phyloP scores from a whole-genome alignment of 2,888 invertebrate genomes.

The Ceraclea dissimilis region DNA sequence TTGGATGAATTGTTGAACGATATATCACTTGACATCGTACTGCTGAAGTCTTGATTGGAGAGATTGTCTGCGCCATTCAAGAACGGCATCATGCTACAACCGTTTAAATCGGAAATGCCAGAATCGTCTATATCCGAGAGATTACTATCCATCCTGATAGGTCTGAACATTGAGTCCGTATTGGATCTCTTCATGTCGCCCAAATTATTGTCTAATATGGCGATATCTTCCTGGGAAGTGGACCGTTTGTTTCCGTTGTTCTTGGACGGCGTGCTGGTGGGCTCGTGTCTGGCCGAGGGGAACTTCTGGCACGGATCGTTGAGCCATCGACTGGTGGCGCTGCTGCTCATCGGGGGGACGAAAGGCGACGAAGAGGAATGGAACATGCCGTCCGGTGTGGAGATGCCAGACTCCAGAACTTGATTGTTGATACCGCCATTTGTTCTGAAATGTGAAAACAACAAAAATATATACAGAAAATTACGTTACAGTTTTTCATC shows the following conservation, averaged over 20 bases:
- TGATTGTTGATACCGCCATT: slow-evolving; percentile 30
- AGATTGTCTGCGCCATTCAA: slow-evolving; percentile 11
- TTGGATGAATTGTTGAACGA: slow-evolving; percentile 40
- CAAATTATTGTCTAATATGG: neutral
- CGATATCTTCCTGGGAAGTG: slow-evolving; percentile 34
- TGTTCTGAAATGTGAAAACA: slow-evolving; percentile 15
- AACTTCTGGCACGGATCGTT: slow-evolving; percentile 47
- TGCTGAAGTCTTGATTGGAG: slow-evolving; percentile 13
- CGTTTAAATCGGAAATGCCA: slow-evolving; percentile 12
- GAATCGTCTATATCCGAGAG: slow-evolving; percentile 11
- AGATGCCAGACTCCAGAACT: slow-evolving; percentile 36
- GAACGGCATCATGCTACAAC: slow-evolving; percentile 6
- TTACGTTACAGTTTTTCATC: neutral
- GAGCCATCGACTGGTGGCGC: slow-evolving; percentile 48
- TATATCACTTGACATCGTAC: slow-evolving; percentile 36
- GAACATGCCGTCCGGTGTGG: slow-evolving; percentile 28
- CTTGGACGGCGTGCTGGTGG: slow-evolving; percentile 1
- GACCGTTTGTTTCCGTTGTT: slow-evolving; percentile 32
- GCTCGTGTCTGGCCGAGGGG: slow-evolving; percentile 28
- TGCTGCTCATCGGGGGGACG: slow-evolving; percentile 31
- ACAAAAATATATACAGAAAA: too few relatives aligned
- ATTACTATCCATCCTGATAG: slow-evolving; percentile 16
- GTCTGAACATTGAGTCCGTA: slow-evolving; percentile 18
- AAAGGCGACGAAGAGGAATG: slow-evolving; percentile 18
- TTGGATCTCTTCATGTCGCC: slow-evolving; percentile 4